Conservation (phyloP, 2,888 invertebrate genomes). For the Pycnomerus fuliginosus region DNA sequence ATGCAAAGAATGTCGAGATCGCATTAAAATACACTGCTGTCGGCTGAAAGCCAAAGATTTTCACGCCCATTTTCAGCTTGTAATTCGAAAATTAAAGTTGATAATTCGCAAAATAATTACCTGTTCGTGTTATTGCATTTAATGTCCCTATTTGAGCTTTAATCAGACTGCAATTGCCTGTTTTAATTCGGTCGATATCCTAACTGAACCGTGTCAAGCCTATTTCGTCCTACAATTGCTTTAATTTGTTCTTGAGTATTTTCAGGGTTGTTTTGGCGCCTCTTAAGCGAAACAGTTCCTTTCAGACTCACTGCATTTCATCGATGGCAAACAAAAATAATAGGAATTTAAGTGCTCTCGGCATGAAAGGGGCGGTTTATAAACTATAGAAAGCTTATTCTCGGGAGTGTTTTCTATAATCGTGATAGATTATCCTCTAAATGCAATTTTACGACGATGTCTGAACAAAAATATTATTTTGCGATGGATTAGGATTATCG, state of each 20-base stretch:
- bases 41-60: too few relatives aligned
- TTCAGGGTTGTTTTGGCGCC: not conserved
- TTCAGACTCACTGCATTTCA: not conserved
- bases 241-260: not conserved
- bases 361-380: conserved; percentile 5
- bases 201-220: conserved; percentile 1
- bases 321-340: not conserved
- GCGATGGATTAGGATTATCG: conserved; percentile 13
- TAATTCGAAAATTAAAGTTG: too few relatives aligned
- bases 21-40: too few relatives aligned
- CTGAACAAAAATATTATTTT: conserved; percentile 17
- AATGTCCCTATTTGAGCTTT: not conserved
- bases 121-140: too few relatives aligned
- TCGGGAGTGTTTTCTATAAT: conserved; percentile 24
- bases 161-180: conserved; percentile 1
- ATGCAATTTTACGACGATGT: conserved; percentile 22
- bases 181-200: not conserved
- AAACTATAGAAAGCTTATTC: conserved; percentile 15
- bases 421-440: conserved; percentile 21
- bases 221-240: not conserved
- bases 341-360: conserved; percentile 5
- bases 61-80: too few relatives aligned
- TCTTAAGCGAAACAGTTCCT: not conserved
- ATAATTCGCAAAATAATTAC: too few relatives aligned
- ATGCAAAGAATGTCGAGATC: too few relatives aligned